These are phyloP conservation scores for Puffinus mauretanicus DNA, from an alignment of 2,113 vertebrate genomes.

Conservation along the genomic window DNA sequence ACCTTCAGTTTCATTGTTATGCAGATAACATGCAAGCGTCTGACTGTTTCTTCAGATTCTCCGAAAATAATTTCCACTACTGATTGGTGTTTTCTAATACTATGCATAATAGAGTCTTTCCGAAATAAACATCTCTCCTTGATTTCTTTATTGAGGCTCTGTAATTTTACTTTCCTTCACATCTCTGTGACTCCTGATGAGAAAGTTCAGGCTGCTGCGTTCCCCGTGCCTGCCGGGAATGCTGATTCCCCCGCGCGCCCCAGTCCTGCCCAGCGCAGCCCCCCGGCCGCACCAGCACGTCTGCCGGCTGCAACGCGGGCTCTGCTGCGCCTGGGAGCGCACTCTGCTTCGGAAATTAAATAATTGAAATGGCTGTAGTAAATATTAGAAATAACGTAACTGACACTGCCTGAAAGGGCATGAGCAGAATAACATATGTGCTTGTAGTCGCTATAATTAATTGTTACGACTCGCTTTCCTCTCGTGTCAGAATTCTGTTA, in stretches of 20 bases:
- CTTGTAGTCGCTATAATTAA: neutral
- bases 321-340: fast-evolving
- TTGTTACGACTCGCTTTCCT: neutral
- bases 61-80: neutral
- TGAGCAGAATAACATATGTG: fast-evolving
- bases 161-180: neutral
- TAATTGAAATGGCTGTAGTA: neutral
- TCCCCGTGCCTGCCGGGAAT: fast-evolving
- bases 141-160: neutral
- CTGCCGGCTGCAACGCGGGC: fast-evolving
- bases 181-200: neutral
- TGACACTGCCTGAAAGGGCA: neutral
- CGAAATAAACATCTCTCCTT: neutral
- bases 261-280: neutral
- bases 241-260: fast-evolving
- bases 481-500: neutral
- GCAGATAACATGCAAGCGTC: neutral
- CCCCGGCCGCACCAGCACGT: fast-evolving
- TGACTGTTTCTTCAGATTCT: neutral
- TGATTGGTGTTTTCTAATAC: constrained; percentile 20
- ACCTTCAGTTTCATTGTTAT: constrained; percentile 1
- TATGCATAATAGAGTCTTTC: neutral
- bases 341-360: neutral
- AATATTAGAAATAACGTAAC: neutral
- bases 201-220: fast-evolving